Percentiles rank a stretch among this genome's conserved stretches.
Evolutionary conservation across 1,140 invertebrate species (phyloP).

Genomic region (Lepidurus apus): DNA sequence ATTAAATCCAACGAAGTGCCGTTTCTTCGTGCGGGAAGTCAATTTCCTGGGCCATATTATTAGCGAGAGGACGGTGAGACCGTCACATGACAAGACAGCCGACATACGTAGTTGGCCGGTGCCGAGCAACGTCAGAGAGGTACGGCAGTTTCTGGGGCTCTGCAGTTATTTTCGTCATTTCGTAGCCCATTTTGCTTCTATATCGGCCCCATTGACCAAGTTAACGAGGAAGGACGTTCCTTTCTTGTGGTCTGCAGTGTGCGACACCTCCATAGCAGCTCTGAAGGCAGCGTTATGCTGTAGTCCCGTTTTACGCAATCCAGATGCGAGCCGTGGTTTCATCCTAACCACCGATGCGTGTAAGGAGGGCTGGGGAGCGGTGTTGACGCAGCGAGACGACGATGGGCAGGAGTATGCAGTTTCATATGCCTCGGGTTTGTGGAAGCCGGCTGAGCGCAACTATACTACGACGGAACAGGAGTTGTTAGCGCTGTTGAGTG

Average conservation of each 20-base stretch:
- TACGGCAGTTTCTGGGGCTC: constrained; percentile 32
- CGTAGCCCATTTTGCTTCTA: constrained; percentile 37
- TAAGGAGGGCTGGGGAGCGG: too few relatives aligned
- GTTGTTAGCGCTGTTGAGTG: constrained; percentile 49
- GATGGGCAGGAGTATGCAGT: constrained; percentile 42
- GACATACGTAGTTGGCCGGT: constrained; percentile 20
- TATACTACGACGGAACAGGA: constrained; percentile 49
- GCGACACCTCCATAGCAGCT: too few relatives aligned
- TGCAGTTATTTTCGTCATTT: constrained; percentile 35
- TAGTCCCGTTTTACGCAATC: too few relatives aligned
- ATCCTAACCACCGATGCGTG: too few relatives aligned
- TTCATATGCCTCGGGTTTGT: constrained; percentile 45
- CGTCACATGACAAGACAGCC: too few relatives aligned
- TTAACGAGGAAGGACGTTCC: too few relatives aligned
- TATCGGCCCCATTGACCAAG: constrained; percentile 36
- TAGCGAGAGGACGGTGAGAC: constrained; percentile 39
- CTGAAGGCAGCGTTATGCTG: too few relatives aligned
- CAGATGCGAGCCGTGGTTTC: too few relatives aligned
- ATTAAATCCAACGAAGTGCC: constrained; percentile 41
- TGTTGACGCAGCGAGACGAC: constrained; percentile 39
- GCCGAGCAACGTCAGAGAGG: constrained; percentile 18
- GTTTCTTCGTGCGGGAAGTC: constrained; percentile 36
- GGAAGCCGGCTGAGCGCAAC: constrained; percentile 46
- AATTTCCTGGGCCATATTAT: constrained; percentile 42
- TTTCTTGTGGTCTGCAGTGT: too few relatives aligned